Evolutionary conservation across 2,888 invertebrate species (phyloP), one percentile per base, ranked within the genome.

Genomic region (Eledona agricola): DNA sequence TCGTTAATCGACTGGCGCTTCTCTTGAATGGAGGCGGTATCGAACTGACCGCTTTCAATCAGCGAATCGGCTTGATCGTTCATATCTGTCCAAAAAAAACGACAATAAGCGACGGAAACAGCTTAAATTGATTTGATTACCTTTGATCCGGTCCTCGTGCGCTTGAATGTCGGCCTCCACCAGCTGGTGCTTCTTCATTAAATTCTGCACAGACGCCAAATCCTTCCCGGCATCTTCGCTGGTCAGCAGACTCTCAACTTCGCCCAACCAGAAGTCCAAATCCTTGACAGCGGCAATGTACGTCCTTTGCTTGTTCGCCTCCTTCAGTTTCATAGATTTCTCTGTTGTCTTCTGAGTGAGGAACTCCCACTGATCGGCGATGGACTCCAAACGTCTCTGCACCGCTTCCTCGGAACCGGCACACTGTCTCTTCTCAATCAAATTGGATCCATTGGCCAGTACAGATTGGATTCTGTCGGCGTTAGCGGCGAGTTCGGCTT

Each of bases 251-350:
- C 94, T 94, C 74, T 97, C 97, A 55, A 97, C 96, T 84, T 99
- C 98, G 66, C 98, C 98, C 47, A 99, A 86, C 99, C 99, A 99
- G 81, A 99, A 99, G 80, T 99, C 99, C 62, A 99, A 85, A 79
- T 99, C 99, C 79, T 99, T 99, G 58, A 99, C 97, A 20, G 96
- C 98, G 51, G 99, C 99, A 78, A 99, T 98, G 81, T 98, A 99
- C 0, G 96, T 96, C 60, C 98, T 87, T 76, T 99, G 99, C 73
- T 97, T 95, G 79, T 98, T 99, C 38, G 99, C 99, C 77, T 99
- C 99, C 78, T 99, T 98, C 69, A 99, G 81, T 75, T 97, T 96
- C 71, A 97, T 84, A 1, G 96, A 96, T 79, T 99, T 99, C 78
- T 99, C 99, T 0, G 94, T 93, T 0, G 97, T 96, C 79, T 98